Evolutionary conservation across 2,888 invertebrate genomes (phyloP), one percentile per base, ranked within the genome.

Genomic region (Napeogenes sylphis): DNA sequence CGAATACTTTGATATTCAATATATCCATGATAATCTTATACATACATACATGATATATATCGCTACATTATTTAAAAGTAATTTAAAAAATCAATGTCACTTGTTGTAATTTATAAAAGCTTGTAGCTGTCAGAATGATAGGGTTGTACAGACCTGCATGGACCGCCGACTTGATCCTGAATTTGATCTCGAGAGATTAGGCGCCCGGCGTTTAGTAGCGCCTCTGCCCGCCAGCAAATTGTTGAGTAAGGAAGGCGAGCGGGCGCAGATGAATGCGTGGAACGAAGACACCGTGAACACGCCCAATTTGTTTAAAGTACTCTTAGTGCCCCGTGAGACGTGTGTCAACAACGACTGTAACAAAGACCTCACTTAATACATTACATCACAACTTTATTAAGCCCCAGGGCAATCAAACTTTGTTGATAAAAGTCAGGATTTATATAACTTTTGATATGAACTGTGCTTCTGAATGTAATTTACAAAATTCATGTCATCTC

Each of bases 261-360:
- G 94, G 64, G 98, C 98, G 86, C 98, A 98, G 75, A 99, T 98
- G 86, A 98, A 97, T 72, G 98, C 99, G 88, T 99, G 98, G 92
- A 99, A 98, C 71, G 98, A 98, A 63, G 98, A 98, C 73, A 99
- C 98, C 60, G 98, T 98, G 92, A 98, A 98, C 76, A 98, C 98
- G 67, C 98, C 98, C 79, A 99, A 92, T 83, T 98, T 96, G 91
- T 98, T 98, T 78, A 99, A 91, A 56, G 97, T 97, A 79, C 95
- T 95, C 92, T 99, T 99, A 72, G 98, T 98, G 75, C 96, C 95
- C 75, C 98, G 95, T 35, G 98, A 98, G 66, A 98, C 98, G 91
- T 98, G 97, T 63, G 98, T 97, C 78, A 99, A 92, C 77, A 99
- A 92, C 72, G 97, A 98, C 98, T 98, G 94, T 4, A 92, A 92